Base-by-base conservation (phyloP, 2,113 vertebrate species). In the Maylandia zebra region DNA sequence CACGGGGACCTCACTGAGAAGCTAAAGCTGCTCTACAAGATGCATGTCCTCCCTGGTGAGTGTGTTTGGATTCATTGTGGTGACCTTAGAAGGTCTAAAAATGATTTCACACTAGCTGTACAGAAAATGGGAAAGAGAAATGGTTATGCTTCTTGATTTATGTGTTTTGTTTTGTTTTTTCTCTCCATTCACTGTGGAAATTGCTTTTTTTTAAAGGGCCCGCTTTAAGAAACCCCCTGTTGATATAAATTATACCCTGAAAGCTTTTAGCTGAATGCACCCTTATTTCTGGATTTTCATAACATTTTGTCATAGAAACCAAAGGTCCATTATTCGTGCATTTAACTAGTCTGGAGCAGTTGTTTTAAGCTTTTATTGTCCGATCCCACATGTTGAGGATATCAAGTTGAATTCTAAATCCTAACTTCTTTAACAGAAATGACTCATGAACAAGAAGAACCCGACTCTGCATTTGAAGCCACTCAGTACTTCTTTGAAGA, bases 401-500 rank as follows among this genome's bases (percentile, higher is more conserved):
- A 1, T 27, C 3, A 7, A 59, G 2, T 36, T 24, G 2, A 83
- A 14, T 76, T 66, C 34, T 38, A 12, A 45, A 13, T 52, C 17
- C 57, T 11, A 17, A 61, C 83, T 3, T 84, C 53, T 53, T 45
- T 32, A 5, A 6, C 89, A 97, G 97, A 99, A 88, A 94, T 97
- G 1, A 95, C 94, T 66, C 96, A 95, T 53, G 98, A 99, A 71
- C 98, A 97, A 59, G 99, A 99, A 11, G 99, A 99, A 59, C 98
- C 99, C 0, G 99, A 99, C 93, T 99, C 99, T 11, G 99, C 99
- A 41, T 99, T 99, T 82, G 99, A 99, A 95, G 99, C 99, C 13
- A 99, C 98, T 19, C 98, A 99, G 90, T 99, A 99, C 94, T 99
- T 99, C 94, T 99, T 99, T 96, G 99, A 99, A 95, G 99, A 99